Evolutionary conservation across 2,888 invertebrate species (phyloP).

Genomic region (Cantharis flavilabris): DNA sequence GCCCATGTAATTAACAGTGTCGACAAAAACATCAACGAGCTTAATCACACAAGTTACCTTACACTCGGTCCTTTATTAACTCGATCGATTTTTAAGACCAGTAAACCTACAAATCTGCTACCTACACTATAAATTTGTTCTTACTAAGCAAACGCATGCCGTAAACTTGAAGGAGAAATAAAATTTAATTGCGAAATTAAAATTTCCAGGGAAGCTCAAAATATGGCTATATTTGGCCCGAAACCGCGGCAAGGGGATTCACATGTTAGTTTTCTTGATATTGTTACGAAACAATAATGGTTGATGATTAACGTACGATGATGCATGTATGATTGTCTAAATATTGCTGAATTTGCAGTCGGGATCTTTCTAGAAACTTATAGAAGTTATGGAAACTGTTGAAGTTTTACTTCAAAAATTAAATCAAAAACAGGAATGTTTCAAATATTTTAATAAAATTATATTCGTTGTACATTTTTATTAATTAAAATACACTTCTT

Average conservation of each 20-base stretch:
- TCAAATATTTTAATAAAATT: not conserved
- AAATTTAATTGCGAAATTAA: not conserved
- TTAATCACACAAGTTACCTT: not conserved
- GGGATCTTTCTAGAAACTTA: no score
- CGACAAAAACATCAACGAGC: not conserved
- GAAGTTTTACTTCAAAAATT: no score
- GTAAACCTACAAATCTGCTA: not conserved
- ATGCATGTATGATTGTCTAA: no score
- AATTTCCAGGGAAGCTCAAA: not conserved
- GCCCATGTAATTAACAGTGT: not conserved
- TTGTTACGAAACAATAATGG: no score
- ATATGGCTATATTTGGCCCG: not conserved
- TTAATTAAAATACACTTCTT: not conserved
- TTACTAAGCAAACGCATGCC: not conserved
- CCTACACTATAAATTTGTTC: not conserved
- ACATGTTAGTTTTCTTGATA: no score
- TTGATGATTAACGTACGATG: no score
- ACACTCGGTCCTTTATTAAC: not conserved
- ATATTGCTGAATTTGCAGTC: no score
- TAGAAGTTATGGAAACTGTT: no score
- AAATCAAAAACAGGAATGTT: not conserved
- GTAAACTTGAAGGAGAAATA: not conserved
- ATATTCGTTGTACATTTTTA: constrained; percentile 2
- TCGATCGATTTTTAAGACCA: not conserved
- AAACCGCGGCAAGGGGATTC: no score